phyloP scores from a whole-genome alignment of 2,113 vertebrate genomes.

The Lophura nycthemera region DNA sequence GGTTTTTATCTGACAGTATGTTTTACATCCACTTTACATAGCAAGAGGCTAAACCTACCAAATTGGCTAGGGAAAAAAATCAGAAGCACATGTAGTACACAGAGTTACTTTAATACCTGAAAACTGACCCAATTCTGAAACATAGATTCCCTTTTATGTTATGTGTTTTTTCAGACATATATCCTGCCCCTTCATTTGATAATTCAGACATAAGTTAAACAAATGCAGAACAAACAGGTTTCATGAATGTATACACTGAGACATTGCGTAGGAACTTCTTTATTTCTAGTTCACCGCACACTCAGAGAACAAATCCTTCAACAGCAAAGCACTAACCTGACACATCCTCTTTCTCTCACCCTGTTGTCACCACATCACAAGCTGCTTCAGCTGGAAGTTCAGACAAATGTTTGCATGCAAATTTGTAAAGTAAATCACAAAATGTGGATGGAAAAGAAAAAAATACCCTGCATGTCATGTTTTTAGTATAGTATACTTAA shows the following conservation, averaged over 20 bases:
- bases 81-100: neutral
- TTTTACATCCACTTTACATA: neutral
- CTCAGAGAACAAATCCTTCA: neutral
- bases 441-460: neutral
- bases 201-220: neutral
- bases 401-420: neutral
- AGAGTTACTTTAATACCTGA: neutral
- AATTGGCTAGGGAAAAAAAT: neutral
- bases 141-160: neutral
- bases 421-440: neutral
- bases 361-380: neutral
- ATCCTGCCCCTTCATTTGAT: neutral
- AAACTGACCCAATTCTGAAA: neutral
- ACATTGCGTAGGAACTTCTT: neutral
- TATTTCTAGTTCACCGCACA: neutral
- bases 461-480: neutral
- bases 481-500: neutral
- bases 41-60: neutral
- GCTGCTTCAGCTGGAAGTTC: neutral
- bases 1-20: neutral
- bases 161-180: neutral
- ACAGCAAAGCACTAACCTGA: neutral
- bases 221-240: neutral
- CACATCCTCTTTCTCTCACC: neutral
- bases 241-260: accelerated